These are phyloP conservation scores for Hoplodrina blanda DNA, from an alignment of 2,888 invertebrate species.

Conservation along the genomic window DNA sequence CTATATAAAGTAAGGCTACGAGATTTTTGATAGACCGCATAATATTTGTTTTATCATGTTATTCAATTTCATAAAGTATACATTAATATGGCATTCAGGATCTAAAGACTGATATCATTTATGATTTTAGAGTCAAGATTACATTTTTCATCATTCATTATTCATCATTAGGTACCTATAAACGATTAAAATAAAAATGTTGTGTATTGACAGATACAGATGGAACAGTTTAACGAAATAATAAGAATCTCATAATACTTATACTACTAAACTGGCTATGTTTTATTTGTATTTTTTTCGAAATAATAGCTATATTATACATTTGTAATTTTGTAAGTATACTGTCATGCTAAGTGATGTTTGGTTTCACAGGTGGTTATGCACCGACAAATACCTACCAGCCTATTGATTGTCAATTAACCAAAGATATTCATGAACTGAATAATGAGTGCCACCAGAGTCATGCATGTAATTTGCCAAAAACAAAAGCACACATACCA, in stretches of 20 bases:
- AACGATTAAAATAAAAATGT: background rate
- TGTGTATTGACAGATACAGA: background rate
- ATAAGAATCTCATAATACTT: constrained; percentile 3
- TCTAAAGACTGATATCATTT: constrained; percentile 23
- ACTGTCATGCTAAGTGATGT: constrained; percentile 45
- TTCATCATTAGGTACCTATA: constrained; percentile 1
- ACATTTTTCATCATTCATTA: no score
- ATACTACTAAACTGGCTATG: background rate
- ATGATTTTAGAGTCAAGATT: constrained; percentile 31
- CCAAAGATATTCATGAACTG: constrained; percentile 21
- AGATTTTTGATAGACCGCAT: background rate
- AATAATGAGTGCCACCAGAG: constrained; percentile 18
- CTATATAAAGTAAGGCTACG: background rate
- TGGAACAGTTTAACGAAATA: background rate
- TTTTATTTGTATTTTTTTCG: constrained; percentile 1
- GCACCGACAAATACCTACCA: constrained; percentile 17
- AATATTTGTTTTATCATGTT: background rate
- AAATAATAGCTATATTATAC: constrained; percentile 21
- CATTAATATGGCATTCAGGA: constrained; percentile 1
- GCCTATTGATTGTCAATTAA: constrained; percentile 27
- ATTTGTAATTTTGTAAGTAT: constrained; percentile 1
- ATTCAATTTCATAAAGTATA: constrained; percentile 1
- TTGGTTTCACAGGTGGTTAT: constrained; percentile 23
- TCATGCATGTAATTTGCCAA: constrained; percentile 53
- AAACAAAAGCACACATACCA: constrained; percentile 54